A percentile compares a stretch with the other conserved stretches of the same genome.
These are phyloP conservation scores for Gonioctena quinquepunctata DNA, from an alignment of 1,140 invertebrate species.

Conservation along the genomic window DNA sequence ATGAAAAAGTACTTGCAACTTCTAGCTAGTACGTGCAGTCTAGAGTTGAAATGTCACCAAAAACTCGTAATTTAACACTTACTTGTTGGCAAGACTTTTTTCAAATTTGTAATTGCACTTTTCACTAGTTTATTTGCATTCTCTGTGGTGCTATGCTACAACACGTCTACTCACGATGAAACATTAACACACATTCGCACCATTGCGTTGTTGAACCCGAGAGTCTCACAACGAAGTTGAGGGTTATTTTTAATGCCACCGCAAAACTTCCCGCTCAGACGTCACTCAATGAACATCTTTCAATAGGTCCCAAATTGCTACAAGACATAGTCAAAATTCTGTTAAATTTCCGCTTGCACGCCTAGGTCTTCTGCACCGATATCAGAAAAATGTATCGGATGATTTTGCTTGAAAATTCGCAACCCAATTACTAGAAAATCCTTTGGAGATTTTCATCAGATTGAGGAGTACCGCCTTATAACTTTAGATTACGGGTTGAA, in stretches of 20 bases:
- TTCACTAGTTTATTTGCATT: not conserved
- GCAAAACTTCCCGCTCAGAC: slow-evolving; percentile 31
- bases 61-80: not conserved
- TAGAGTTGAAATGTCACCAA: not conserved
- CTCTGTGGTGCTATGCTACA: not conserved
- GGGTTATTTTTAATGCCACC: slow-evolving; percentile 35
- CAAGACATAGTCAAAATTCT: slow-evolving; percentile 36
- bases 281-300: slow-evolving; percentile 41
- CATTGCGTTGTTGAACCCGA: slow-evolving; percentile 37
- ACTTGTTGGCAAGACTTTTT: not conserved
- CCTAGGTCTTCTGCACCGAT: no score
- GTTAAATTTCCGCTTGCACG: not conserved
- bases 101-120: not conserved
- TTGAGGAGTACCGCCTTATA: no score
- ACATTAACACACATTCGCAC: slow-evolving; percentile 34
- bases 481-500: no score
- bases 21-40: not conserved
- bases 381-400: no score
- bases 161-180: not conserved
- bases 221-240: slow-evolving; percentile 39
- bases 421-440: no score
- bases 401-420: no score
- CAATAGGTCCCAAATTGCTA: slow-evolving; percentile 39
- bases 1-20: not conserved
- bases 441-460: no score